Conservation (phyloP, 1,140 invertebrate genomes). For the Hycleus phaleratus region DNA sequence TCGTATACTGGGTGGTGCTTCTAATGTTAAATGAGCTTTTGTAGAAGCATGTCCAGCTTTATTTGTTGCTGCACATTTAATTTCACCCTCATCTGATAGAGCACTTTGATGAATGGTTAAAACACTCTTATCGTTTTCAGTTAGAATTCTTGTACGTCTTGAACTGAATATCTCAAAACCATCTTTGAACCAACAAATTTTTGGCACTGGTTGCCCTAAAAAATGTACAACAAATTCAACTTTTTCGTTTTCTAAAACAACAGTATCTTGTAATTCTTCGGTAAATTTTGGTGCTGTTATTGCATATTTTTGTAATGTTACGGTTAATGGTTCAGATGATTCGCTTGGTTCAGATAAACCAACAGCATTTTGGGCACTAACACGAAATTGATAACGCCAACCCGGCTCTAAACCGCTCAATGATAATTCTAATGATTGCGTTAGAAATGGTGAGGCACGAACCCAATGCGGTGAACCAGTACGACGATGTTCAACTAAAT, state of each 20-base stretch:
- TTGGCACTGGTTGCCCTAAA: slow-evolving; percentile 72
- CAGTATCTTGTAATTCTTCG: slow-evolving; percentile 55
- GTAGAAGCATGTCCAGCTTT: slow-evolving; percentile 69
- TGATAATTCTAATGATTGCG: slow-evolving; percentile 61
- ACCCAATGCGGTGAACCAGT: slow-evolving; percentile 71
- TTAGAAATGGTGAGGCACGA: slow-evolving; percentile 60
- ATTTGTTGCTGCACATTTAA: slow-evolving; percentile 82
- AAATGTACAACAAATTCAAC: slow-evolving; percentile 77
- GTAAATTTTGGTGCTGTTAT: slow-evolving; percentile 61
- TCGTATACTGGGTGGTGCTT: slow-evolving; percentile 72
- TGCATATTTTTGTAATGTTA: slow-evolving; percentile 59
- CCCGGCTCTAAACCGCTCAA: slow-evolving; percentile 74
- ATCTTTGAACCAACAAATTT: slow-evolving; percentile 90
- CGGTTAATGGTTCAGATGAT: slow-evolving; percentile 67
- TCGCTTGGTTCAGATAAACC: slow-evolving; percentile 73
- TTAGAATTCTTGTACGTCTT: slow-evolving; percentile 65
- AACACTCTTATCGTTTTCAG: slow-evolving; percentile 67
- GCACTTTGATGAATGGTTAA: slow-evolving; percentile 75
- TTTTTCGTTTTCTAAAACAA: slow-evolving; percentile 70
- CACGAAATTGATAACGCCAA: slow-evolving; percentile 82
- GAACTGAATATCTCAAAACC: slow-evolving; percentile 79
- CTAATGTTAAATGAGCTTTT: slow-evolving; percentile 61
- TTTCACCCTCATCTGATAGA: slow-evolving; percentile 74
- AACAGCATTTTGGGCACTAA: slow-evolving; percentile 77
- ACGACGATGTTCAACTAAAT: slow-evolving; percentile 71